Conservation (phyloP, 92 coral and sea anemone species). For the Epizoanthus stellaris region DNA sequence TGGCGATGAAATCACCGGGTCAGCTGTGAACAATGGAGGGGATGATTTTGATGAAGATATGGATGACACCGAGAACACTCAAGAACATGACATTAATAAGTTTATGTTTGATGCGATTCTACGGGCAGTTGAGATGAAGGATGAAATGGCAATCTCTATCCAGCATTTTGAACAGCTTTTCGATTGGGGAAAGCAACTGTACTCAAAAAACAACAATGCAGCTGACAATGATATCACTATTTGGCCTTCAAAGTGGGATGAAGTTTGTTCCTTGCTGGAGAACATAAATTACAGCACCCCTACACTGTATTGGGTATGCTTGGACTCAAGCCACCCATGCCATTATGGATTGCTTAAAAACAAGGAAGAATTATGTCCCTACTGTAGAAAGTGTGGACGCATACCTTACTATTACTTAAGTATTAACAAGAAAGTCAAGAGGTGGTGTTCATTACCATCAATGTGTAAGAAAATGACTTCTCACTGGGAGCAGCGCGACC, state of each 20-base stretch:
- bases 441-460: slow-evolving; percentile 54
- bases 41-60: not conserved
- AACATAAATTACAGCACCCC: slow-evolving; percentile 57
- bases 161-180: slow-evolving; percentile 62
- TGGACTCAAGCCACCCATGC: slow-evolving; percentile 67
- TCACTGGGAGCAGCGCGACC: slow-evolving; percentile 54
- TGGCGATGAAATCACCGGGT: slow-evolving; percentile 6
- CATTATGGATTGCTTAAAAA: slow-evolving; percentile 55
- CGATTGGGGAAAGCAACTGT: slow-evolving; percentile 66
- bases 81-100: slow-evolving; percentile 28
- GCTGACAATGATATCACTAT: slow-evolving; percentile 25
- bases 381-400: slow-evolving; percentile 59
- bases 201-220: slow-evolving; percentile 42
- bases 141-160: slow-evolving; percentile 53
- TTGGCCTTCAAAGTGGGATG: slow-evolving; percentile 74
- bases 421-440: slow-evolving; percentile 39
- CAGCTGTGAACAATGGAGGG: slow-evolving; percentile 3
- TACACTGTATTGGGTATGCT: slow-evolving; percentile 61
- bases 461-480: slow-evolving; percentile 61
- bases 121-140: slow-evolving; percentile 57
- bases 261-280: slow-evolving; percentile 53
- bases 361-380: slow-evolving; percentile 49
- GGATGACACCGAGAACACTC: not conserved
- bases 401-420: slow-evolving; percentile 61
- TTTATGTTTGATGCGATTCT: slow-evolving; percentile 60